Conservation (phyloP, 2,797 vertebrate genomes). For the Sebastes cheni region DNA sequence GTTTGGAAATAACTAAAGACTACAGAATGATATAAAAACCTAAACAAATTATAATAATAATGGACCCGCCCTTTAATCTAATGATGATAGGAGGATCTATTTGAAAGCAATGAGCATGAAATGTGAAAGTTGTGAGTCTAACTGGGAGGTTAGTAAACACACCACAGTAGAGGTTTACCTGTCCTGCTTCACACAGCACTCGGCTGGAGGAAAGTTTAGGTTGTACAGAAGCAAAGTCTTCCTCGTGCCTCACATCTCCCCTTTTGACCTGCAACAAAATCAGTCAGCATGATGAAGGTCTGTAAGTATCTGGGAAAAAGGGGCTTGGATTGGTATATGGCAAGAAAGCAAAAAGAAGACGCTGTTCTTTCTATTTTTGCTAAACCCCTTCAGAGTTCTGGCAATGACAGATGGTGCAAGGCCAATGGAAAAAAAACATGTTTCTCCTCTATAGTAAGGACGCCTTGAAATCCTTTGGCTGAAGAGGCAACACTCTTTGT, state of each 20-base stretch:
- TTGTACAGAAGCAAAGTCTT: slow-evolving; percentile 72
- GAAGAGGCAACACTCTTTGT: neutral
- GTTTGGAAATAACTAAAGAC: no score
- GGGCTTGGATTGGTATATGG: neutral
- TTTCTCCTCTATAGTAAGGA: neutral
- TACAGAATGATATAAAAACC: no score
- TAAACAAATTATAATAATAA: no score
- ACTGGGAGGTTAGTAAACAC: neutral
- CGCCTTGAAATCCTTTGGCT: slow-evolving; percentile 4
- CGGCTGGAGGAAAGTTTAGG: slow-evolving; percentile 70
- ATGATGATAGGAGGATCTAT: neutral
- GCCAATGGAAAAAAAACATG: neutral
- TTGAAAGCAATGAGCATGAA: neutral
- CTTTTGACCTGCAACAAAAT: slow-evolving; percentile 75
- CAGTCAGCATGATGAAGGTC: neutral
- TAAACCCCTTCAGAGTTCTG: neutral
- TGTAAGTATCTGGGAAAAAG: neutral
- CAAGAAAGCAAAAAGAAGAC: neutral
- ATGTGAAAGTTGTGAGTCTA: neutral
- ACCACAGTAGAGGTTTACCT: slow-evolving; percentile 72
- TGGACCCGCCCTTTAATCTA: neutral
- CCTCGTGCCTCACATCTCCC: slow-evolving; percentile 69
- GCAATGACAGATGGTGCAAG: neutral
- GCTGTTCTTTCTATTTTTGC: slow-evolving; percentile 8
- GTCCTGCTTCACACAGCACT: slow-evolving; percentile 68